Base-by-base conservation (phyloP, 2,888 invertebrate species). In the Dione juno region DNA sequence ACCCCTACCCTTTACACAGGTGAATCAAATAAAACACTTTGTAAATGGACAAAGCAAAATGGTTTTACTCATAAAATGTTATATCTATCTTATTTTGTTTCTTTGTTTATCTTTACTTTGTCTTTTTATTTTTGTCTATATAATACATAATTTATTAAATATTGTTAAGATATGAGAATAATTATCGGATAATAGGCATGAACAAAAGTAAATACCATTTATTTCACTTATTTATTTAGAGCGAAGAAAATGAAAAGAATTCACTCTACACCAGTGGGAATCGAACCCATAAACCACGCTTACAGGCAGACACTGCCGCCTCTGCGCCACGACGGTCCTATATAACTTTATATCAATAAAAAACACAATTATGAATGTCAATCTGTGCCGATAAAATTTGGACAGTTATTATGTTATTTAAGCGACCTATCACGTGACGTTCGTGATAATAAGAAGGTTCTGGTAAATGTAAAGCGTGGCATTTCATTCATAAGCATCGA, bases 401-500 rank as follows among this genome's bases (percentile, higher is more conserved):
- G 16, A 19, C 11, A 16, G 11, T 40, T 57, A 57, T 57, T 11
- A 40, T 40, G 37, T 57, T 40, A 57, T 37, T n/a, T 28, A 61
- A 21, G 43, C 43, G 59, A 61, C 59, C 59, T 61, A 35, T 61
- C 45, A 61, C 61, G 61, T 45, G 6, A 61, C 57, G 45, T 61
- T 43, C 1, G 21, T 19, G 43, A 28, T 61, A 45, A 61, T 45
- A 45, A 45, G 16, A n/a, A 61, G 45, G 45, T 61, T 21, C 45
- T 21, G 43, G 59, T 45, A 43, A 61, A 61, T 45, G 43, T n/a
- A 61, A 28, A 16, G n/a, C 45, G 16, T 61, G 45, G 35, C 61
- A 21, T 59, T 59, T 59, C 59, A 61, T 61, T 61, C 43, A 61
- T 61, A 61, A 61, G 16, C 43, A 61, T 61, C 11, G 61, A 61